These are phyloP conservation scores for Calyptommatus sinebrachiatus DNA, from an alignment of 2,113 vertebrate species.

Conservation along the genomic window DNA sequence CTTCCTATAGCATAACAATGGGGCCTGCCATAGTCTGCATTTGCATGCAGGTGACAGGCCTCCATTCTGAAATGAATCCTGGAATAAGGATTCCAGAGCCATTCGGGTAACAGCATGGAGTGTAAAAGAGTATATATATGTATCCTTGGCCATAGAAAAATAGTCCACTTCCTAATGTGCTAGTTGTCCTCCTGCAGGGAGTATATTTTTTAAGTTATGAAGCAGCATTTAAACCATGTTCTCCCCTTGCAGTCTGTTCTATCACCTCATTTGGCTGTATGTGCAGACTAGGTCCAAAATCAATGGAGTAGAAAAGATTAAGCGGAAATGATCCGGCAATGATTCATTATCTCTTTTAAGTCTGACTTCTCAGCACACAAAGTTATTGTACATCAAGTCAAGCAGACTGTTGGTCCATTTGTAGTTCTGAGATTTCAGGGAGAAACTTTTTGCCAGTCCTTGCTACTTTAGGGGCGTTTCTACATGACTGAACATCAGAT, in stretches of 20 bases:
- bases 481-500: not conserved
- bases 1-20: no score
- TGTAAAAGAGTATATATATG: not conserved
- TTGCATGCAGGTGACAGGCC: no score
- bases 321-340: not conserved
- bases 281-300: not conserved
- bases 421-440: not conserved
- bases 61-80: no score
- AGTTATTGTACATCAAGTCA: not conserved
- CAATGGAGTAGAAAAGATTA: not conserved
- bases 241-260: not conserved
- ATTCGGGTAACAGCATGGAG: no score
- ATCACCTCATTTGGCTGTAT: not conserved
- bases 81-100: no score
- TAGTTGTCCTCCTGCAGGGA: not conserved
- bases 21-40: no score
- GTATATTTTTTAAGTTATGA: not conserved
- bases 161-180: not conserved
- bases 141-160: not conserved
- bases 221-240: not conserved
- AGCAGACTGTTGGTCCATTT: not conserved
- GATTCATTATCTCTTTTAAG: not conserved
- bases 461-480: not conserved
- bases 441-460: not conserved
- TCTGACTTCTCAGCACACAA: not conserved